Evolutionary conservation across 2,797 vertebrate genomes (phyloP).

Genomic region (Galagoides demidoff): DNA sequence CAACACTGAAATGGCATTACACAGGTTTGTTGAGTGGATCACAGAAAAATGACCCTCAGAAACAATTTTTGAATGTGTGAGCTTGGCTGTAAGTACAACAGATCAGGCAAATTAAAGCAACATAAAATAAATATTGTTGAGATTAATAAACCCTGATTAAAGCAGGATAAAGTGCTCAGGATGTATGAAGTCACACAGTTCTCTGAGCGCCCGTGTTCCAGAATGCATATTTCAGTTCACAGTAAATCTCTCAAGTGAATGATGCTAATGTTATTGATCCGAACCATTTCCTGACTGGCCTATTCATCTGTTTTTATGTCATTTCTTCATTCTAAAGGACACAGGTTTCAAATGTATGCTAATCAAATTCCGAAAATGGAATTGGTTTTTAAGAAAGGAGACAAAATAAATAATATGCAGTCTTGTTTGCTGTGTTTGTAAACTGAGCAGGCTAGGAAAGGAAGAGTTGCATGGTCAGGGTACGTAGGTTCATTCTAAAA

Average conservation of each 20-base stretch:
- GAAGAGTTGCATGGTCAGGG: neutral
- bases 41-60: conserved; percentile 55
- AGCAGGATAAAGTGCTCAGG: conserved; percentile 70
- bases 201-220: conserved; percentile 67
- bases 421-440: neutral
- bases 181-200: conserved; percentile 70
- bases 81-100: conserved; percentile 51
- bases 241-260: conserved; percentile 82
- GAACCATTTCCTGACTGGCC: conserved; percentile 78
- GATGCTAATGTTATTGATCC: conserved; percentile 81
- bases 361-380: conserved; percentile 8
- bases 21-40: conserved; percentile 11
- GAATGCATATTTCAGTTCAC: conserved; percentile 73
- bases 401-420: neutral
- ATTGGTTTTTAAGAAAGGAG: conserved; percentile 67
- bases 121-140: conserved; percentile 74
- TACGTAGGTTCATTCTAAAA: conserved; percentile 1
- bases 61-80: conserved; percentile 73
- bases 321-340: conserved; percentile 82
- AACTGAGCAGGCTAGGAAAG: neutral
- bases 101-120: conserved; percentile 73
- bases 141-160: conserved; percentile 73
- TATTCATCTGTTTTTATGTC: conserved; percentile 77
- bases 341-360: conserved; percentile 78
- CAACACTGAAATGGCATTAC: conserved; percentile 54